Conservation (phyloP, 2,113 vertebrate genomes). For the Pygoscelis adeliae region DNA sequence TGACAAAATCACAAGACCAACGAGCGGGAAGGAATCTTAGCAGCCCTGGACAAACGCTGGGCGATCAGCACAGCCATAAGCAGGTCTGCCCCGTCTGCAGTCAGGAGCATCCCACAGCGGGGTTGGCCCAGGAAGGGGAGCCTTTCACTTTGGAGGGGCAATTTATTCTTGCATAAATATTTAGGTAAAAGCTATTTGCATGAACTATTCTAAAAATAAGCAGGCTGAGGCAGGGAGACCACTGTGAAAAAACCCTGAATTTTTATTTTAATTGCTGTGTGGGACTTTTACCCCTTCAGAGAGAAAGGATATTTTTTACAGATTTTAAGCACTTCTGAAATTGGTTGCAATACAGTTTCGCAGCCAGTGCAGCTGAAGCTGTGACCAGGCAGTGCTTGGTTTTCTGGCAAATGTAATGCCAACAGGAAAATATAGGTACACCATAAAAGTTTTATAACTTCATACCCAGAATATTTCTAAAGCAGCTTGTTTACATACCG, state of each 20-base stretch:
- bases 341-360: neutral
- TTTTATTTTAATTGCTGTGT: neutral
- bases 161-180: neutral
- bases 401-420: neutral
- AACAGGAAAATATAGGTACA: neutral
- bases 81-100: neutral
- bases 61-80: neutral
- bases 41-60: neutral
- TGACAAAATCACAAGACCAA: rapidly evolving
- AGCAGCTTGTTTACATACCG: neutral
- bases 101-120: neutral
- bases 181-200: neutral
- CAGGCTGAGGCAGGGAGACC: neutral
- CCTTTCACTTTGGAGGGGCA: neutral
- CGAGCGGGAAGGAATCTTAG: rapidly evolving
- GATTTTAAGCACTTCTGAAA: neutral
- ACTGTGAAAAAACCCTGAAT: neutral
- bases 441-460: neutral
- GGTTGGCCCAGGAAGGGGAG: rapidly evolving
- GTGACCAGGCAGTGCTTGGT: neutral
- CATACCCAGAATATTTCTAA: neutral
- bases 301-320: neutral
- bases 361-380: neutral
- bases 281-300: neutral
- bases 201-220: neutral